Percentiles rank a stretch among this genome's conserved stretches.
Evolutionary conservation across 2,797 vertebrate species (phyloP).

Genomic region (Myotis findleyi): DNA sequence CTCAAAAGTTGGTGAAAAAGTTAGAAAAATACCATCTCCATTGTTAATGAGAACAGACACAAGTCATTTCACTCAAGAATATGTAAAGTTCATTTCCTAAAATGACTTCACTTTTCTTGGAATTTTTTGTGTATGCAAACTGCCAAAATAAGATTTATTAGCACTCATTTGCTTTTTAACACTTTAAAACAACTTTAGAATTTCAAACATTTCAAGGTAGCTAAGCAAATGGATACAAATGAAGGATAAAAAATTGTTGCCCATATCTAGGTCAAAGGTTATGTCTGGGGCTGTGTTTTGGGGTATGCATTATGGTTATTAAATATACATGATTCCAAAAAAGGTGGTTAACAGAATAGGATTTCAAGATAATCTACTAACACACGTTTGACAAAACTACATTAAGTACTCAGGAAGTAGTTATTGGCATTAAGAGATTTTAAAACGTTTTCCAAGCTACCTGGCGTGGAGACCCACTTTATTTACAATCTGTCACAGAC

Average conservation of each 20-base stretch:
- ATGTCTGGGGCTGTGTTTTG: neutral
- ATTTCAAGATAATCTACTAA: slow-evolving; percentile 59
- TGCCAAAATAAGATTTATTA: neutral
- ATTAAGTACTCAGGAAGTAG: slow-evolving; percentile 67
- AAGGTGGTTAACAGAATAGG: neutral
- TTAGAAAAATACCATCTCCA: neutral
- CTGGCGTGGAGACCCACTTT: neutral
- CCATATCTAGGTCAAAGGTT: neutral
- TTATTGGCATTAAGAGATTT: slow-evolving; percentile 70
- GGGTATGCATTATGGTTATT: neutral
- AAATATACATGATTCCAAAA: neutral
- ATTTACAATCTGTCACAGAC: neutral
- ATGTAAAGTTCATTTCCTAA: neutral
- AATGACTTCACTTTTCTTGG: neutral
- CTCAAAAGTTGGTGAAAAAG: neutral
- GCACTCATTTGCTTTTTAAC: neutral
- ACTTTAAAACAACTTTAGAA: neutral
- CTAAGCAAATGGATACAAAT: neutral
- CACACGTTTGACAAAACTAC: slow-evolving; percentile 38
- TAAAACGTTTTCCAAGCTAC: neutral
- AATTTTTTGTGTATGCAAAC: neutral
- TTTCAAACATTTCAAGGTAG: neutral
- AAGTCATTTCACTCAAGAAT: neutral
- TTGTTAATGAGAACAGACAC: neutral
- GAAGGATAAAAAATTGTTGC: neutral